These are phyloP conservation scores for Phrynocephalus vlangalii DNA, from an alignment of 2,797 vertebrate species.

Conservation along the genomic window DNA sequence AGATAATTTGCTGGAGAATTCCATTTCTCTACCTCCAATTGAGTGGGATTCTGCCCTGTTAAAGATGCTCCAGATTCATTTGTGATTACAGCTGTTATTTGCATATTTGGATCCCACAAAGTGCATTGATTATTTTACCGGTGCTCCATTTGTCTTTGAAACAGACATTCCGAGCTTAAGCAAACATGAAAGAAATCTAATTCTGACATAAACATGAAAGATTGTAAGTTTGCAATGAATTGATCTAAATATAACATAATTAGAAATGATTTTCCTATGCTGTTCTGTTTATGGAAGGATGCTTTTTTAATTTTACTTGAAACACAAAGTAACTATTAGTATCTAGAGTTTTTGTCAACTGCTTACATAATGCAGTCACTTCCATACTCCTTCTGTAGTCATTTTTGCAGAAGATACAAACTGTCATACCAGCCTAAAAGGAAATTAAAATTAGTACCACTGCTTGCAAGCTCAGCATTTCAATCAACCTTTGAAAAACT, in stretches of 20 bases:
- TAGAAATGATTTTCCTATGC: slow-evolving; percentile 91
- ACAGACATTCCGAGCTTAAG: slow-evolving; percentile 86
- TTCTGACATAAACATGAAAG: slow-evolving; percentile 87
- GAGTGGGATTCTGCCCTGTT: slow-evolving; percentile 21
- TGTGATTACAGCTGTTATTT: slow-evolving; percentile 71
- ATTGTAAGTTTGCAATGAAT: slow-evolving; percentile 94
- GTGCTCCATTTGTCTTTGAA: slow-evolving; percentile 88
- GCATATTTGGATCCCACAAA: slow-evolving; percentile 73
- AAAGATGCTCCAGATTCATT: slow-evolving; percentile 50
- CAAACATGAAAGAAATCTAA: slow-evolving; percentile 91
- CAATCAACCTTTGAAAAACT: slow-evolving; percentile 41
- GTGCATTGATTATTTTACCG: slow-evolving; percentile 82
- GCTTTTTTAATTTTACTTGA: slow-evolving; percentile 72
- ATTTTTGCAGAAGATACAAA: slow-evolving; percentile 37
- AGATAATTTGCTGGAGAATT: slow-evolving; percentile 66
- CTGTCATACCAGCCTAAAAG: slow-evolving; percentile 39
- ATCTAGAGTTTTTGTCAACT: slow-evolving; percentile 71
- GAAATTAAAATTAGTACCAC: slow-evolving; percentile 55
- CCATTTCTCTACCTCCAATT: slow-evolving; percentile 37
- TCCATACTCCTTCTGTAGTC: slow-evolving; percentile 13
- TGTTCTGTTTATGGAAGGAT: slow-evolving; percentile 72
- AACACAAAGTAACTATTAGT: slow-evolving; percentile 73
- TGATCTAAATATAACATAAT: slow-evolving; percentile 95
- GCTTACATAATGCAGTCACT: slow-evolving; percentile 25
- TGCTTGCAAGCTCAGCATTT: slow-evolving; percentile 55